Percentiles rank a stretch among this genome's conserved stretches.
These are phyloP conservation scores for Barbus barbus DNA, from an alignment of 2,113 vertebrate species.

Conservation along the genomic window DNA sequence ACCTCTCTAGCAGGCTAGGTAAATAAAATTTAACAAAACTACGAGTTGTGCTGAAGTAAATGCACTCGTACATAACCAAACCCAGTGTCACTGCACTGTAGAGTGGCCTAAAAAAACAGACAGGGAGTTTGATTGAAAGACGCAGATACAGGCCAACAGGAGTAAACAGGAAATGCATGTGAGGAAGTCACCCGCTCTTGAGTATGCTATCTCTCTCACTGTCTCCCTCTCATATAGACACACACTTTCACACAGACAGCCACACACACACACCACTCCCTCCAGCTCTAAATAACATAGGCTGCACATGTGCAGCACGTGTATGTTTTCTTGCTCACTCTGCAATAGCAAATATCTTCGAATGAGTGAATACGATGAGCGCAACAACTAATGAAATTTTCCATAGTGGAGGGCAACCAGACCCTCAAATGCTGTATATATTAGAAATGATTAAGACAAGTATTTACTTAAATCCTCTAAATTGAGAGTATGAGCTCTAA, in stretches of 20 bases:
- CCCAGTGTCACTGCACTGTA: not conserved
- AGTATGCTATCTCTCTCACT: not conserved
- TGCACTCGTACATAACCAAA: not conserved
- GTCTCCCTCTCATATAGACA: slow-evolving; percentile 7
- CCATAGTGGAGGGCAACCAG: not conserved
- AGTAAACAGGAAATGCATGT: not conserved
- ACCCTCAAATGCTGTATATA: not conserved
- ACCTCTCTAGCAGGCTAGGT: slow-evolving; percentile 26
- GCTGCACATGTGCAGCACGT: slow-evolving; percentile 53
- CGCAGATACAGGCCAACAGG: not conserved
- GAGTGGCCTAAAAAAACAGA: not conserved
- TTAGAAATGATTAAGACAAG: not conserved
- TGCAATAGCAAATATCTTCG: slow-evolving; percentile 26
- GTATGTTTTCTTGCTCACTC: slow-evolving; percentile 35
- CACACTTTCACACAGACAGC: no score
- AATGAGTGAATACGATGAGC: slow-evolving; percentile 34
- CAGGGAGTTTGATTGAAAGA: not conserved
- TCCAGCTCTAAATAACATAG: slow-evolving; percentile 15
- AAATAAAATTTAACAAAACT: slow-evolving; percentile 36
- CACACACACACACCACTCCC: slow-evolving; percentile 24
- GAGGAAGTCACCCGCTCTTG: not conserved
- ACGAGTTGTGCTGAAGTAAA: not conserved
- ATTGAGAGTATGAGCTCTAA: not conserved
- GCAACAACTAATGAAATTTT: slow-evolving; percentile 35
- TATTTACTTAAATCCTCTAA: slow-evolving; percentile 15